A percentile compares a stretch with the other conserved stretches of the same genome.
Evolutionary conservation across 1,140 invertebrate species (phyloP).

Genomic region (Orussus abietinus): DNA sequence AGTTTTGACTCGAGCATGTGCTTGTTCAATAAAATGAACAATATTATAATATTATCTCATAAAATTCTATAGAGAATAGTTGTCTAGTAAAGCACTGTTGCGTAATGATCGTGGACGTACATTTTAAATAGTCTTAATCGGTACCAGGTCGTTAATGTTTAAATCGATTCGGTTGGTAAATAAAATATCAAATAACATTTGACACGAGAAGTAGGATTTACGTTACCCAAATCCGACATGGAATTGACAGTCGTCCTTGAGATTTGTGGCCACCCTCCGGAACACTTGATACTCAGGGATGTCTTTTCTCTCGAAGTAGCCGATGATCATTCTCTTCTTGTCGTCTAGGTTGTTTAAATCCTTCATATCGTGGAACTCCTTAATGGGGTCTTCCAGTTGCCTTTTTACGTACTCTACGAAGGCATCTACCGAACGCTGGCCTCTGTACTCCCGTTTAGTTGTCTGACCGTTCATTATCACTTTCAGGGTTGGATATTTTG

Average conservation of each 20-base stretch:
- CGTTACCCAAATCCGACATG: conserved; percentile 89
- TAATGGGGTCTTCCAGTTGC: conserved; percentile 86
- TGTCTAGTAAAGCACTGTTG: too few relatives aligned
- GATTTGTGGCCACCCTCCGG: conserved; percentile 75
- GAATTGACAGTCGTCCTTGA: conserved; percentile 96
- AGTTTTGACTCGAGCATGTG: conserved; percentile 47
- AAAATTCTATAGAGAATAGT: background rate
- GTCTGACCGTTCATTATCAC: conserved; percentile 91
- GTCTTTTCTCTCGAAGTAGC: conserved; percentile 84
- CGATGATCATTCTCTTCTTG: conserved; percentile 88
- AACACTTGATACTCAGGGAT: conserved; percentile 77
- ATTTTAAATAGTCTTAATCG: too few relatives aligned
- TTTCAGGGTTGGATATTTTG: conserved; percentile 98
- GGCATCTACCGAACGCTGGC: conserved; percentile 76
- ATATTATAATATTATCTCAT: conserved; percentile 11
- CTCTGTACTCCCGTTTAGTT: conserved; percentile 93
- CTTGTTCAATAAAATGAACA: conserved; percentile 43
- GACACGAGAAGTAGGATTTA: too few relatives aligned
- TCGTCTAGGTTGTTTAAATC: conserved; percentile 79
- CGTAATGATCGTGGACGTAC: too few relatives aligned
- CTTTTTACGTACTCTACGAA: conserved; percentile 85
- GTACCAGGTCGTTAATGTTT: too few relatives aligned
- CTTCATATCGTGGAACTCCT: conserved; percentile 70
- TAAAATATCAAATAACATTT: too few relatives aligned
- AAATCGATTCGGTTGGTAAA: too few relatives aligned